These are phyloP conservation scores for Phrixothrix hirtus DNA, from an alignment of 2,888 invertebrate species.

Conservation along the genomic window DNA sequence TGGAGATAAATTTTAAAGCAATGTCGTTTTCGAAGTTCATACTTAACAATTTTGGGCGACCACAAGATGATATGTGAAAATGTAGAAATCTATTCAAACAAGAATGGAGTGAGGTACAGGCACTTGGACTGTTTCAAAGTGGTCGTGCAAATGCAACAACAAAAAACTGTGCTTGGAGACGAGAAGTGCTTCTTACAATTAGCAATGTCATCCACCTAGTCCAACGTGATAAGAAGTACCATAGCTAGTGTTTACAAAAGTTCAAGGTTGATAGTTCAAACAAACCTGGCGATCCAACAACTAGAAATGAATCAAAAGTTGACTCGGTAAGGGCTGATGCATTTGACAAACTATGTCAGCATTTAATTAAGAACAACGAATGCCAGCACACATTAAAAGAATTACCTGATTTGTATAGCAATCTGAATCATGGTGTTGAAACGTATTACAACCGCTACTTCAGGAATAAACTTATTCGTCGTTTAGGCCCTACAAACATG, in stretches of 20 bases:
- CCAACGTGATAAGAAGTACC: not conserved
- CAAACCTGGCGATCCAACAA: not conserved
- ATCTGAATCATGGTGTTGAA: not conserved
- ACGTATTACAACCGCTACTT: not conserved
- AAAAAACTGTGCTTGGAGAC: no score
- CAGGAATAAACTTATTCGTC: not conserved
- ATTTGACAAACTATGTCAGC: not conserved
- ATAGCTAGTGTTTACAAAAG: not conserved
- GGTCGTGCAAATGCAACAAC: no score
- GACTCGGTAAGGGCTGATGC: not conserved
- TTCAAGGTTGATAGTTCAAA: not conserved
- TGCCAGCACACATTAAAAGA: not conserved
- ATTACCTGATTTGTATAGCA: not conserved
- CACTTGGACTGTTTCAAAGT: no score
- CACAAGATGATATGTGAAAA: no score
- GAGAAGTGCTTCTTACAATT: no score
- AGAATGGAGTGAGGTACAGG: no score
- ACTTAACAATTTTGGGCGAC: no score
- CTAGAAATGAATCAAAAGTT: not conserved
- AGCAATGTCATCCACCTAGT: not conserved
- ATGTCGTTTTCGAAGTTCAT: no score
- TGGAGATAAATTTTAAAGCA: no score
- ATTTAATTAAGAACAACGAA: not conserved
- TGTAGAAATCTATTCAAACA: no score
- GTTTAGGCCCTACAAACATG: not conserved